A percentile compares a stretch with the other conserved stretches of the same genome.
Evolutionary conservation across 2,888 invertebrate species (phyloP).

Genomic region (Cosmopolites sordidus): DNA sequence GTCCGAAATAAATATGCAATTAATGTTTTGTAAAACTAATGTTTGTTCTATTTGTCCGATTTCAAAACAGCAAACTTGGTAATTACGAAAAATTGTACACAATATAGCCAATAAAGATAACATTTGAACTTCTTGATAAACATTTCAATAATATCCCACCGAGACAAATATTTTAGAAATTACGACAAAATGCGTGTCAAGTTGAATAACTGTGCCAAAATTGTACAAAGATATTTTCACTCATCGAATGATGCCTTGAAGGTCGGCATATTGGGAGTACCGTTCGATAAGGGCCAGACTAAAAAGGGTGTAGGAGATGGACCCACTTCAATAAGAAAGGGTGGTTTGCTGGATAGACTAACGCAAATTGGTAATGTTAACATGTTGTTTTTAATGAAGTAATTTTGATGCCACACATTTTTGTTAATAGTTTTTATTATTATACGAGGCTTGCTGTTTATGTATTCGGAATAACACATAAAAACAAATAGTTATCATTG

Average conservation of each 20-base stretch:
- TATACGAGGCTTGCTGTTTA: no score
- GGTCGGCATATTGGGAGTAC: slow-evolving; percentile 75
- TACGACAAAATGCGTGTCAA: slow-evolving; percentile 9
- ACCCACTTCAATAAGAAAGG: slow-evolving; percentile 62
- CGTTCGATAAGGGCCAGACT: slow-evolving; percentile 72
- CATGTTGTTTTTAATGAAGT: no score
- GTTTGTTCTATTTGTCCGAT: no score
- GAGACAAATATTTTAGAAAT: background rate
- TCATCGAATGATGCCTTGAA: slow-evolving; percentile 35
- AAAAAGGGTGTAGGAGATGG: slow-evolving; percentile 69
- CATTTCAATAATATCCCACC: background rate
- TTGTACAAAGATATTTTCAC: slow-evolving; percentile 23
- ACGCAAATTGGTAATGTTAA: slow-evolving; percentile 42
- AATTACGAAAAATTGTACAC: background rate
- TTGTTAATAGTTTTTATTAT: no score
- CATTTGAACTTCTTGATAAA: background rate
- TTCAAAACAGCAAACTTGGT: background rate
- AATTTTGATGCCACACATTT: no score
- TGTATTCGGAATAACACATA: no score
- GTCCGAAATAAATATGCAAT: background rate
- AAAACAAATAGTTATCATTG: no score
- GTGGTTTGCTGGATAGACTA: slow-evolving; percentile 61
- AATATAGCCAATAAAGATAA: background rate
- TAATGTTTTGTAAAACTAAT: background rate
- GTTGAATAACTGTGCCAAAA: slow-evolving; percentile 2